phyloP scores from a whole-genome alignment of 2,888 invertebrate species.

The Drepanosiphum platanoidis region DNA sequence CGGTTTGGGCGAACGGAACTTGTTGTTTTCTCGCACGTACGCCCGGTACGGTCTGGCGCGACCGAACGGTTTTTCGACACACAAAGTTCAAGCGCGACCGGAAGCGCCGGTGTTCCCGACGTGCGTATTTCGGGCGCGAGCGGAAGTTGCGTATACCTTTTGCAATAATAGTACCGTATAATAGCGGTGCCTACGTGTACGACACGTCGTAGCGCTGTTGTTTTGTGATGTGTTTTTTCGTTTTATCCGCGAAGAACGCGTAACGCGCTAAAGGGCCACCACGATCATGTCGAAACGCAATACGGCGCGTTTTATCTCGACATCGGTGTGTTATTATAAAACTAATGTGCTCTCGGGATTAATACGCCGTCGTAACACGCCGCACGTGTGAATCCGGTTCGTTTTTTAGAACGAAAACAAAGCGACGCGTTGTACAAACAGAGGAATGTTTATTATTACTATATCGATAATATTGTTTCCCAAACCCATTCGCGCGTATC shows the following conservation, averaged over 20 bases:
- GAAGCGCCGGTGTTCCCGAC: not conserved
- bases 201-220: too few relatives aligned
- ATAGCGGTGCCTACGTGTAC: too few relatives aligned
- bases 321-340: not conserved
- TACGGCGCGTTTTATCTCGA: not conserved
- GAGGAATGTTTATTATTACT: not conserved
- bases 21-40: slow-evolving; percentile 39
- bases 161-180: not conserved
- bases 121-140: not conserved
- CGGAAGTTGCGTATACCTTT: not conserved
- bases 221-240: too few relatives aligned
- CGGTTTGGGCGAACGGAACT: slow-evolving; percentile 6
- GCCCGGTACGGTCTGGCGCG: not conserved
- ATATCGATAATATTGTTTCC: not conserved
- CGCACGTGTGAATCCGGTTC: not conserved
- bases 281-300: too few relatives aligned
- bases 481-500: not conserved
- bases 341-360: not conserved
- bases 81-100: not conserved
- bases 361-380: not conserved
- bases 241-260: not conserved
- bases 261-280: not conserved
- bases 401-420: not conserved
- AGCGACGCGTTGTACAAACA: not conserved
- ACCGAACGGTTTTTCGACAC: not conserved